These are phyloP conservation scores for Myanophis thanlyinensis DNA, from an alignment of 2,113 vertebrate genomes.

Conservation along the genomic window DNA sequence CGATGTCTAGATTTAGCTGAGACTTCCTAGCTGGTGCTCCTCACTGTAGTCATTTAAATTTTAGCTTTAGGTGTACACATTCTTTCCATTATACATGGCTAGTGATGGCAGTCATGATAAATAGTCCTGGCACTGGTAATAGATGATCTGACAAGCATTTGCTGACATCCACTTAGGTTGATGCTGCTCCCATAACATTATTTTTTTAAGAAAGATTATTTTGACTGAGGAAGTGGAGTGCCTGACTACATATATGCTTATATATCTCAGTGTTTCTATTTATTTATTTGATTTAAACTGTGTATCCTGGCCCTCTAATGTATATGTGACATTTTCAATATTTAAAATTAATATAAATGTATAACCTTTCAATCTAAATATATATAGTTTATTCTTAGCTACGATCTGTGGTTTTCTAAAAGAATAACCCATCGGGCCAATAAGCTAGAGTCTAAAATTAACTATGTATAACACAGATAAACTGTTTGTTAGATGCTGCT, in stretches of 20 bases:
- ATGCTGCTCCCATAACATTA: background rate
- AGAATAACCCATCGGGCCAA: background rate
- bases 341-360: background rate
- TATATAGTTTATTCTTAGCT: background rate
- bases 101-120: background rate
- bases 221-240: background rate
- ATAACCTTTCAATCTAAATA: background rate
- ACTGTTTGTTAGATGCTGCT: background rate
- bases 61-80: constrained; percentile 48
- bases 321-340: background rate
- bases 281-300: background rate
- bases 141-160: background rate
- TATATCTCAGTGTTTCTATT: background rate
- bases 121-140: background rate
- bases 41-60: constrained; percentile 61
- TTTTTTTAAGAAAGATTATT: background rate
- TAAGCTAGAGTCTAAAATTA: background rate
- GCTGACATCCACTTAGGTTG: background rate
- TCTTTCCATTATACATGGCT: constrained; percentile 34
- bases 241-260: background rate
- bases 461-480: background rate
- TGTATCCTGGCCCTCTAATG: background rate
- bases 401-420: background rate
- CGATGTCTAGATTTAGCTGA: constrained; percentile 50
- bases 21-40: constrained; percentile 40